These are phyloP conservation scores for Apodemia hepburni DNA, from an alignment of 2,888 invertebrate genomes.

Conservation along the genomic window DNA sequence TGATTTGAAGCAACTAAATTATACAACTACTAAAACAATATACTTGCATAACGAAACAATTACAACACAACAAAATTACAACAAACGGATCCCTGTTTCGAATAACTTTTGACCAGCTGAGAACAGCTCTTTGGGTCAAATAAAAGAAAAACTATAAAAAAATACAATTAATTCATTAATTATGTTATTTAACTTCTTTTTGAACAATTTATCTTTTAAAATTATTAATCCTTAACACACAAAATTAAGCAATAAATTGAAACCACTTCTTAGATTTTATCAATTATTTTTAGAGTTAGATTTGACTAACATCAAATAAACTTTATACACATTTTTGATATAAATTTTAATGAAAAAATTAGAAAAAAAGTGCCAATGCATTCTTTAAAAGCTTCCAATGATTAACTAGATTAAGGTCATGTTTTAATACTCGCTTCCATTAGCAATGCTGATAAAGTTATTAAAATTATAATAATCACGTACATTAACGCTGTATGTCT, in stretches of 20 bases:
- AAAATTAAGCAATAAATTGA: not conserved
- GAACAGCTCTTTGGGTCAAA: no score
- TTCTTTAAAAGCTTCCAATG: conserved; percentile 10
- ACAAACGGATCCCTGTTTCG: no score
- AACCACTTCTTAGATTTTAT: not conserved
- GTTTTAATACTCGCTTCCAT: not conserved
- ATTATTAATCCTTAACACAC: not conserved
- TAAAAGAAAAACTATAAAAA: no score
- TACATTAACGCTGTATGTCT: not conserved
- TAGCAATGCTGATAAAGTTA: not conserved
- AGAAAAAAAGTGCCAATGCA: conserved; percentile 12
- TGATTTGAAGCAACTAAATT: no score
- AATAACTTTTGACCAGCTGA: no score
- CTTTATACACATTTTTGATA: conserved; percentile 8
- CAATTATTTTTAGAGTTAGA: not conserved
- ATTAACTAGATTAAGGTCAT: not conserved
- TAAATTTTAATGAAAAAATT: not conserved
- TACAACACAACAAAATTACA: no score
- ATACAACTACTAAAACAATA: no score
- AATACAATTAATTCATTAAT: no score
- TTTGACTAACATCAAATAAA: not conserved
- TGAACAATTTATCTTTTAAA: not conserved
- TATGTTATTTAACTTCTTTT: no score
- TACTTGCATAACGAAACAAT: no score
- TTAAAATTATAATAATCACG: no score